A percentile compares a stretch with the other conserved stretches of the same genome.
Evolutionary conservation across 64 coral and sea anemone species (phyloP).

Genomic region (Hydrozoanthus tunicans): DNA sequence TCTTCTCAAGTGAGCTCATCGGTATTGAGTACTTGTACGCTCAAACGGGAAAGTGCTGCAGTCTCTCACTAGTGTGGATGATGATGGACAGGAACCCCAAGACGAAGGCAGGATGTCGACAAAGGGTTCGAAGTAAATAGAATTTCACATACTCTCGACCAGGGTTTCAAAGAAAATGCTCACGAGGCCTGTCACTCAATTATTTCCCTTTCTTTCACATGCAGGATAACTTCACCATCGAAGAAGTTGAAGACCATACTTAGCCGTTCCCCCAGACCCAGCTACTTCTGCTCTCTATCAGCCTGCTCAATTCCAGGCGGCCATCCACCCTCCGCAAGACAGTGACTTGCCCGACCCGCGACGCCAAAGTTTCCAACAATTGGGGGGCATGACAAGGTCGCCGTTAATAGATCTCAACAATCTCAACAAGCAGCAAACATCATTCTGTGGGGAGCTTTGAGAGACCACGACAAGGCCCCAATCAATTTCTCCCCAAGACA

Average conservation of each 20-base stretch:
- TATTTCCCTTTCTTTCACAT: too few relatives aligned
- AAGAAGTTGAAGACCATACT: too few relatives aligned
- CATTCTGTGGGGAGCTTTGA: constrained; percentile 7
- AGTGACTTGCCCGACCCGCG: too few relatives aligned
- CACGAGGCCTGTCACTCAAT: too few relatives aligned
- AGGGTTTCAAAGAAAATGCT: too few relatives aligned
- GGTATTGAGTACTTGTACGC: constrained; percentile 48
- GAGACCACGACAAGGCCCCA: constrained; percentile 24
- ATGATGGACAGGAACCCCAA: neutral
- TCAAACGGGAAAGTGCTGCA: constrained; percentile 19
- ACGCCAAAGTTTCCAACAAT: neutral
- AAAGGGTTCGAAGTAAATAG: neutral
- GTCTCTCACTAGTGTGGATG: neutral
- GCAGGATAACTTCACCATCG: too few relatives aligned
- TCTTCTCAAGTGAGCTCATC: constrained; percentile 25
- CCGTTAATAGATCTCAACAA: neutral
- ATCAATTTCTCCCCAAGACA: constrained; percentile 49
- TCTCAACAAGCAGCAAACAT: constrained; percentile 4
- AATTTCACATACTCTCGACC: neutral
- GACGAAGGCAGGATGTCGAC: neutral
- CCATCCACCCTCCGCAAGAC: too few relatives aligned
- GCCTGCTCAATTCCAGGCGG: too few relatives aligned
- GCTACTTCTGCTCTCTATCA: too few relatives aligned
- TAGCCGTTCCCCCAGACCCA: neutral
- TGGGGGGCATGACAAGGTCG: constrained; percentile 5